Conservation (phyloP, 2,113 vertebrate species). For the Jaculus jaculus region DNA sequence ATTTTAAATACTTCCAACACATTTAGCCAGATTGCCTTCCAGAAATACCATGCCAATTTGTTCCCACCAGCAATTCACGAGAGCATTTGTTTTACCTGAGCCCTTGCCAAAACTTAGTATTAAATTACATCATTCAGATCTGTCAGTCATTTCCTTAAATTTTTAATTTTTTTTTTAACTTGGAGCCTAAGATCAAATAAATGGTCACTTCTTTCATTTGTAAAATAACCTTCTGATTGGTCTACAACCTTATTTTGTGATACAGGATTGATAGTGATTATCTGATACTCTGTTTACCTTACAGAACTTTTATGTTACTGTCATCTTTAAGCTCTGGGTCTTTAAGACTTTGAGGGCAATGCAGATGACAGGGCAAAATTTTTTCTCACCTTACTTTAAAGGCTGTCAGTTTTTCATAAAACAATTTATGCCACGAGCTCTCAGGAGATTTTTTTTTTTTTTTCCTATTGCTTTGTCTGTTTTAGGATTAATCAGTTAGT, state of each 20-base stretch:
- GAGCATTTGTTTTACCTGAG: conserved; percentile 16
- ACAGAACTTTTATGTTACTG: neutral
- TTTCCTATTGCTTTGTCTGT: neutral
- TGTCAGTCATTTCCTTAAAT: conserved; percentile 43
- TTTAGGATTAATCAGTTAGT: neutral
- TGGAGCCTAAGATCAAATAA: neutral
- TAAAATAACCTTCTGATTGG: conserved; percentile 12
- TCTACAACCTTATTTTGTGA: neutral
- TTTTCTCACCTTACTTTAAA: neutral
- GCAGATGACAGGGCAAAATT: neutral
- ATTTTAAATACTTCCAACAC: conserved; percentile 51
- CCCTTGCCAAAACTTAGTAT: neutral
- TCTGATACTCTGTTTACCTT: neutral
- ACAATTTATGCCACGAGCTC: neutral
- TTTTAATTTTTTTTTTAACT: neutral
- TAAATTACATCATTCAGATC: conserved; percentile 41
- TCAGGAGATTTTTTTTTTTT: conserved; percentile 17
- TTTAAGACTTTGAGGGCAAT: neutral
- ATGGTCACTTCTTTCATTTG: conserved; percentile 28
- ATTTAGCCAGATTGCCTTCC: neutral
- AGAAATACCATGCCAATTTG: neutral
- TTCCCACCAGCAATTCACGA: conserved; percentile 4
- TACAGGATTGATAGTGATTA: neutral
- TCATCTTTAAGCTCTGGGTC: neutral
- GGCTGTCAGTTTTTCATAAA: conserved; percentile 17